phyloP scores from a whole-genome alignment of 1,140 invertebrate species.

The Hycleus cichorii region DNA sequence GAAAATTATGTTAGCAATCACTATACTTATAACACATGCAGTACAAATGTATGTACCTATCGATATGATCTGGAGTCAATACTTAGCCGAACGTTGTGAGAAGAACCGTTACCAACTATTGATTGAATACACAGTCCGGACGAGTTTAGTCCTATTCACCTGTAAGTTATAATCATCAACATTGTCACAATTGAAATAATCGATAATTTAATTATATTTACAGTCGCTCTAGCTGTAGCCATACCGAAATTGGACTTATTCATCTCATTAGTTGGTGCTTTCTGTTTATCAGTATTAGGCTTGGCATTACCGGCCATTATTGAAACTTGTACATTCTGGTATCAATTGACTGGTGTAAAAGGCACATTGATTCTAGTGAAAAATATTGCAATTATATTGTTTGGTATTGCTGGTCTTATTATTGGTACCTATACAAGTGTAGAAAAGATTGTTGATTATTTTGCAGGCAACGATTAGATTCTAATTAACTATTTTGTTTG shows the following conservation, averaged over 20 bases:
- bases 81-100: constrained; percentile 47
- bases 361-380: constrained; percentile 48
- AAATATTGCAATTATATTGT: constrained; percentile 61
- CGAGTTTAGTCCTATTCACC: constrained; percentile 24
- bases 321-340: constrained; percentile 60
- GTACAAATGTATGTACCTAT: constrained; percentile 87
- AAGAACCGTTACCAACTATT: constrained; percentile 51
- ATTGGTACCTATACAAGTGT: constrained; percentile 66
- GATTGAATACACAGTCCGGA: constrained; percentile 25
- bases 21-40: constrained; percentile 77
- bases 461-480: constrained; percentile 4
- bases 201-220: constrained; percentile 8
- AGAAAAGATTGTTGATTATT: constrained; percentile 45
- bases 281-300: constrained; percentile 76
- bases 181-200: not conserved
- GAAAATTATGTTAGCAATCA: constrained; percentile 65
- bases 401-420: constrained; percentile 58
- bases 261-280: constrained; percentile 83
- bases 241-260: constrained; percentile 80
- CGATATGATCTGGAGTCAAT: constrained; percentile 81
- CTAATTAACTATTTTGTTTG: not conserved
- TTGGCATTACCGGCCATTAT: constrained; percentile 84
- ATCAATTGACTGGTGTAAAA: constrained; percentile 43
- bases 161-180: constrained; percentile 32
- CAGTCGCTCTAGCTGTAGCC: constrained; percentile 68